Evolutionary conservation across 2,797 vertebrate species (phyloP).

Genomic region (Podarcis siculus): DNA sequence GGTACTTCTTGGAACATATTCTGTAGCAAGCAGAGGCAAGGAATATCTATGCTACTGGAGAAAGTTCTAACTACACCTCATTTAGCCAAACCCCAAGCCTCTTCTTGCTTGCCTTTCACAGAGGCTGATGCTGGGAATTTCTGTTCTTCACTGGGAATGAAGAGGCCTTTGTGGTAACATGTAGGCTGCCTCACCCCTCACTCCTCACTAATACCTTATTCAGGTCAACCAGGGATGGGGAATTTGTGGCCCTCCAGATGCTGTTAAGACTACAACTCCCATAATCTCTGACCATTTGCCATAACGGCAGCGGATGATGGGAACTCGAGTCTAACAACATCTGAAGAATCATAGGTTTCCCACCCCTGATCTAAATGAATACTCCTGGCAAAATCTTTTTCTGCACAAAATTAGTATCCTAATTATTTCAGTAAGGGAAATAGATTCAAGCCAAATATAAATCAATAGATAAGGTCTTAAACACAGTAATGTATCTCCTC

Average conservation of each 20-base stretch:
- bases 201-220: no score
- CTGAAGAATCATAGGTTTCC: not conserved
- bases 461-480: not conserved
- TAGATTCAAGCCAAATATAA: not conserved
- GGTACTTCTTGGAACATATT: not conserved
- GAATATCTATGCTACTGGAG: not conserved
- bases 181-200: not conserved
- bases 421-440: not conserved
- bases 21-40: not conserved
- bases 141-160: not conserved
- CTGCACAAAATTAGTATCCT: not conserved
- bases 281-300: no score
- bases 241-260: not conserved
- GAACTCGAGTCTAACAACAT: not conserved
- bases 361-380: no score
- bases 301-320: no score
- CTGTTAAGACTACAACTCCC: no score
- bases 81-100: not conserved
- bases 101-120: not conserved
- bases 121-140: not conserved
- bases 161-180: not conserved
- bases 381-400: not conserved
- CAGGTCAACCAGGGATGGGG: no score
- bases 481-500: not conserved
- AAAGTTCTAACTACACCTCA: not conserved